A percentile compares a stretch with the other conserved stretches of the same genome.
These are phyloP conservation scores for Podargus strigoides DNA, from an alignment of 2,797 vertebrate genomes.

Conservation along the genomic window DNA sequence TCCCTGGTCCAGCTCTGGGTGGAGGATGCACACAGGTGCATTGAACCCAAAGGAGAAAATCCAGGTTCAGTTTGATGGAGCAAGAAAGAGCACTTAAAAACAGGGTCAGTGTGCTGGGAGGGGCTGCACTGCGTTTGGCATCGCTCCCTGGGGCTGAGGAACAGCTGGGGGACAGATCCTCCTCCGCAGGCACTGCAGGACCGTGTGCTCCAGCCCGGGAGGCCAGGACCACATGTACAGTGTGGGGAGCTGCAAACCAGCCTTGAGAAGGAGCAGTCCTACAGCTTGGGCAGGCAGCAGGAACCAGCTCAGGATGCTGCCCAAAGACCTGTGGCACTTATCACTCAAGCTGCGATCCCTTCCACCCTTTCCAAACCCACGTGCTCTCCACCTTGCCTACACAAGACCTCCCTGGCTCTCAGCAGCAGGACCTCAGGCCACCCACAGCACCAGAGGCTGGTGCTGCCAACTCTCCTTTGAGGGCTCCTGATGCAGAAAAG, in stretches of 20 bases:
- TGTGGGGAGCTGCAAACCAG: background rate
- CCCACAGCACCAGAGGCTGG: background rate
- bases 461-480: background rate
- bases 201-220: background rate
- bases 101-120: background rate
- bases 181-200: background rate
- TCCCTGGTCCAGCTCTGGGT: background rate
- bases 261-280: background rate
- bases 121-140: background rate
- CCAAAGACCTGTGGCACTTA: background rate
- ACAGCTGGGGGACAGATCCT: background rate
- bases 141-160: background rate
- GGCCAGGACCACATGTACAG: background rate
- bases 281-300: background rate
- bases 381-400: background rate
- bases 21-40: rapidly evolving
- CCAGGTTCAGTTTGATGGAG: background rate
- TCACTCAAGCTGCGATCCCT: background rate
- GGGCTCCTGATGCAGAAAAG: background rate
- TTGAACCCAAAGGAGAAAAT: background rate
- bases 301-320: background rate
- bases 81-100: background rate
- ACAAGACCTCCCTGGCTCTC: background rate
- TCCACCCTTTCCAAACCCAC: background rate
- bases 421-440: background rate